A percentile compares a stretch with the other conserved stretches of the same genome.
phyloP scores from a whole-genome alignment of 2,113 vertebrate genomes.

The Herpailurus yagouaroundi region DNA sequence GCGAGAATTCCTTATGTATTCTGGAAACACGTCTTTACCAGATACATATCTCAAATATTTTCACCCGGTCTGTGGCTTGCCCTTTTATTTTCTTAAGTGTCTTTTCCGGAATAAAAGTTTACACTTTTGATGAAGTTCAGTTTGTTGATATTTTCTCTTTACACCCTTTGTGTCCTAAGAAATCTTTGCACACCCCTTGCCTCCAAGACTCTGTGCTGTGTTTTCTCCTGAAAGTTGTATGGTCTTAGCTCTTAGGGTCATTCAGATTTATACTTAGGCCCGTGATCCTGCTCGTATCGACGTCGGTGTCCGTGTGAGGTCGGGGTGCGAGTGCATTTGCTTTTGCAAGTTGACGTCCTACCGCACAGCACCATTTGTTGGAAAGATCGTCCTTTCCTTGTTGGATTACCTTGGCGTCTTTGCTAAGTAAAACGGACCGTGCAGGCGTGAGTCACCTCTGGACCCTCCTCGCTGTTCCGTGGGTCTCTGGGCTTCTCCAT shows the following conservation, averaged over 20 bases:
- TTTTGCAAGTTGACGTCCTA: not conserved
- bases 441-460: not conserved
- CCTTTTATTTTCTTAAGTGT: not conserved
- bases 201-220: not conserved
- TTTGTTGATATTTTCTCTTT: not conserved
- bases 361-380: not conserved
- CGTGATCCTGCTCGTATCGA: no score
- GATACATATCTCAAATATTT: not conserved
- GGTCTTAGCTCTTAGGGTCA: not conserved
- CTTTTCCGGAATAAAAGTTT: not conserved
- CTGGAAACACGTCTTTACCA: not conserved
- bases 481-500: accelerated
- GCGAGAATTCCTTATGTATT: not conserved
- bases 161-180: not conserved
- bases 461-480: not conserved
- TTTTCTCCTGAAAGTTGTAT: not conserved
- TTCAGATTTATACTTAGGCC: not conserved
- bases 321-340: no score
- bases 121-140: not conserved
- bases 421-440: accelerated
- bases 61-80: not conserved
- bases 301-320: no score
- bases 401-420: not conserved
- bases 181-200: not conserved
- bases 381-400: not conserved